Percentiles rank a stretch among this genome's conserved stretches.
These are phyloP conservation scores for Epistrophella euchroma DNA, from an alignment of 2,888 invertebrate species.

Conservation along the genomic window DNA sequence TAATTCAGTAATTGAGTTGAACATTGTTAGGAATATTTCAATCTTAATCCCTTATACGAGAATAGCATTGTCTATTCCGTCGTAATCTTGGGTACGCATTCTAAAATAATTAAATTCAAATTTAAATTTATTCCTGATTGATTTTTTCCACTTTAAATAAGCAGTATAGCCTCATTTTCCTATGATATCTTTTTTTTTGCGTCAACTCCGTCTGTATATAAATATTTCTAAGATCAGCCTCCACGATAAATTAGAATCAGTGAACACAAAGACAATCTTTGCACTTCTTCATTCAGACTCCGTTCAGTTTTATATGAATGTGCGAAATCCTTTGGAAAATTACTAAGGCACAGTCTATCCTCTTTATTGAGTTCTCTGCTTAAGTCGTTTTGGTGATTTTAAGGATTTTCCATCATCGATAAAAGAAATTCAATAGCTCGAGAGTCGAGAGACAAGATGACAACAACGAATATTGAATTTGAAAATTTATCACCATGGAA, in stretches of 20 bases:
- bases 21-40: background rate
- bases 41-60: background rate
- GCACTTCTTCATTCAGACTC: conserved; percentile 30
- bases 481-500: conserved; percentile 67
- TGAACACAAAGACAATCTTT: conserved; percentile 65
- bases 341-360: conserved; percentile 60
- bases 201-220: conserved; percentile 11
- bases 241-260: conserved; percentile 65
- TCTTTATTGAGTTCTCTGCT: conserved; percentile 43
- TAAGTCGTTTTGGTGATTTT: conserved; percentile 73
- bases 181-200: conserved; percentile 31
- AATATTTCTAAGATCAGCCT: conserved; percentile 41
- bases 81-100: conserved; percentile 29
- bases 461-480: conserved; percentile 67
- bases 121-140: conserved; percentile 72
- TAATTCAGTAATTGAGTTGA: background rate
- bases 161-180: conserved; percentile 52
- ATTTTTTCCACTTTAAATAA: conserved; percentile 53
- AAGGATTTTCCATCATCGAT: conserved; percentile 72
- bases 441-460: conserved; percentile 45
- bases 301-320: background rate
- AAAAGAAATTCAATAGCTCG: conserved; percentile 63
- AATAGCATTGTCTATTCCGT: background rate
- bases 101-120: conserved; percentile 61
- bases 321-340: conserved; percentile 48